phyloP scores from a whole-genome alignment of 2,888 invertebrate species.

The Mechanitis mazaeus region DNA sequence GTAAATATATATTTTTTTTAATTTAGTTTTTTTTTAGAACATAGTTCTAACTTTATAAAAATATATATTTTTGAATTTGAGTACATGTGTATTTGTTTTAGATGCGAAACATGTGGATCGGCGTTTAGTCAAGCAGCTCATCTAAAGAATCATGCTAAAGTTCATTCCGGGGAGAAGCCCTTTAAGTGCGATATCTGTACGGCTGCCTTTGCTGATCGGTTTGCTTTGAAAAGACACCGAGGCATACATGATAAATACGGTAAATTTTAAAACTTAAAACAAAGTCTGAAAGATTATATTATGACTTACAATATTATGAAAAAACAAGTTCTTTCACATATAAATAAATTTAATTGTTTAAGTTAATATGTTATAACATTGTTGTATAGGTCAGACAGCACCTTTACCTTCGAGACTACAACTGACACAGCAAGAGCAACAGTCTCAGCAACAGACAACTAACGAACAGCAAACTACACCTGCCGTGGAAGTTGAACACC shows the following conservation, averaged over 20 bases:
- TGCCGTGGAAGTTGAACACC: constrained; percentile 56
- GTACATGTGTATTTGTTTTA: constrained; percentile 45
- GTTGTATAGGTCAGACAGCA: constrained; percentile 63
- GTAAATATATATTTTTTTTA: background rate
- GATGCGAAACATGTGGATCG: constrained; percentile 91
- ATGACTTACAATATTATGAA: no score
- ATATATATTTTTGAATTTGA: background rate
- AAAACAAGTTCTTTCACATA: no score
- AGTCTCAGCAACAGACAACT: constrained; percentile 39
- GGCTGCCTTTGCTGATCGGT: constrained; percentile 91
- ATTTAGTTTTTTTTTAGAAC: no score
- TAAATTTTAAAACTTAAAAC: constrained; percentile 31
- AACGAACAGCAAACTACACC: constrained; percentile 53
- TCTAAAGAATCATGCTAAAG: constrained; percentile 91
- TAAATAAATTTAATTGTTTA: no score
- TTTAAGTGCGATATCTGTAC: constrained; percentile 90
- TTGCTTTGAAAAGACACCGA: constrained; percentile 89
- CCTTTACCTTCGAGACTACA: constrained; percentile 68
- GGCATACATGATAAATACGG: constrained; percentile 93
- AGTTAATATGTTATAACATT: background rate
- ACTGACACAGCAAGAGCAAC: constrained; percentile 53
- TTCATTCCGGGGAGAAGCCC: constrained; percentile 88
- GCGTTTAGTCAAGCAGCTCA: constrained; percentile 94
- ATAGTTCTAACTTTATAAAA: no score
- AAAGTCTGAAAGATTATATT: background rate